These are phyloP conservation scores for Globodera rostochiensis DNA, from an alignment of 1,140 invertebrate genomes.

Conservation along the genomic window DNA sequence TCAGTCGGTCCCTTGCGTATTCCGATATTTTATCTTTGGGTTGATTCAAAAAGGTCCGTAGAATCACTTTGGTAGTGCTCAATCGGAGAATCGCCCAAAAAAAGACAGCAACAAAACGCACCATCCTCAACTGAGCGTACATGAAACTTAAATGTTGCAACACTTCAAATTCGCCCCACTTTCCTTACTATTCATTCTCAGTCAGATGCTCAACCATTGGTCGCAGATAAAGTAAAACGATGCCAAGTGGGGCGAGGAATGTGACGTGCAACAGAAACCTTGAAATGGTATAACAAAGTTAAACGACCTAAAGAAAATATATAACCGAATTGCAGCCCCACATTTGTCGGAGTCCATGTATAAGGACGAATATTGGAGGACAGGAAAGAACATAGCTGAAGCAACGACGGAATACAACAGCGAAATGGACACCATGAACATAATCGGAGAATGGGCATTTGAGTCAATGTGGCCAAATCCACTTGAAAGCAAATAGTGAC, in stretches of 20 bases:
- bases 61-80: background rate
- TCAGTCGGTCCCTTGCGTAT: conserved; percentile 19
- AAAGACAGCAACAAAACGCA: conserved; percentile 29
- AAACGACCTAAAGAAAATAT: conserved; percentile 36
- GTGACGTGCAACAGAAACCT: conserved; percentile 33
- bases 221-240: conserved; percentile 25
- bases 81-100: conserved; percentile 29
- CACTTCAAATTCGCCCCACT: background rate
- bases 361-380: conserved; percentile 39
- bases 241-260: conserved; percentile 33
- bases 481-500: conserved; percentile 8
- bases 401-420: conserved; percentile 34
- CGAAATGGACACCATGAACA: conserved; percentile 28
- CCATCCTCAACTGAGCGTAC: conserved; percentile 20
- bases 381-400: conserved; percentile 39
- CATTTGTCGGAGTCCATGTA: conserved; percentile 30
- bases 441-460: conserved; percentile 5
- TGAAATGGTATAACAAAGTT: conserved; percentile 29
- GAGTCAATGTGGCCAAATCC: conserved; percentile 15
- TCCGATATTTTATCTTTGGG: conserved; percentile 32
- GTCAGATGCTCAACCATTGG: conserved; percentile 24
- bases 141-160: conserved; percentile 5
- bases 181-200: conserved; percentile 17
- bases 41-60: conserved; percentile 45
- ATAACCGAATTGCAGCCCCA: conserved; percentile 60